Percentiles rank a stretch among this genome's conserved stretches.
Evolutionary conservation across 2,888 invertebrate genomes (phyloP).

Genomic region (Rhorus exstirpatorius): DNA sequence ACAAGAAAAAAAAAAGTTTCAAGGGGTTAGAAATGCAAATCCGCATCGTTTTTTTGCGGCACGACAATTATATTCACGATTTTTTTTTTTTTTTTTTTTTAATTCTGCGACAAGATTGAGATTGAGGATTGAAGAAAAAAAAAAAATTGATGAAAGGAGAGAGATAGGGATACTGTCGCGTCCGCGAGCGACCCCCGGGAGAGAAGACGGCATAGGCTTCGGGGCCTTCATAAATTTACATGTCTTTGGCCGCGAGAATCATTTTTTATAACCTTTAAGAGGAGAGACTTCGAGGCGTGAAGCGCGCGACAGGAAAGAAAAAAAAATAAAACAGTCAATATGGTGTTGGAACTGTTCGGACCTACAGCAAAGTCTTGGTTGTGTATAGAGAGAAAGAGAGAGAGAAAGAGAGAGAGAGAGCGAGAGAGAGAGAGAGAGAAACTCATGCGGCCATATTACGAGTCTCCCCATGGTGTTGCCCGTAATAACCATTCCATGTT

Average conservation of each 20-base stretch:
- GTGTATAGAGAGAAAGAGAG: conserved; percentile 25
- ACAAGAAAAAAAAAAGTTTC: background rate
- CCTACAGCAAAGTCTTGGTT: conserved; percentile 81
- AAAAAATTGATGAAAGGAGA: conserved; percentile 42
- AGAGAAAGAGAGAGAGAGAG: conserved; percentile 12
- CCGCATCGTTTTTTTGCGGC: conserved; percentile 8
- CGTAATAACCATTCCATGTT: conserved; percentile 83
- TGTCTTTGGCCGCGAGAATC: conserved; percentile 84
- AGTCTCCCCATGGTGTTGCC: conserved; percentile 82
- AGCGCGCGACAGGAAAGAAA: conserved; percentile 57
- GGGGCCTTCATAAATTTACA: conserved; percentile 85
- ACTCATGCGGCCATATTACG: conserved; percentile 77
- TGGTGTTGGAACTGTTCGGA: conserved; percentile 74
- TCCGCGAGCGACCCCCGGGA: conserved; percentile 62
- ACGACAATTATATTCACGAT: conserved; percentile 15
- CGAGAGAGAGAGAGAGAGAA: conserved; percentile 30
- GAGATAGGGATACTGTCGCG: conserved; percentile 66
- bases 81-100: conserved; percentile 1
- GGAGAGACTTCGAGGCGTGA: conserved; percentile 68
- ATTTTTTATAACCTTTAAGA: conserved; percentile 83
- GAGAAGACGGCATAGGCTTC: conserved; percentile 73
- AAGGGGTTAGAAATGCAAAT: conserved; percentile 15
- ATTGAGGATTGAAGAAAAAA: conserved; percentile 26
- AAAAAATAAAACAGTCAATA: conserved; percentile 65
- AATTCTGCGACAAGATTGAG: conserved; percentile 15